Evolutionary conservation across 1,140 invertebrate species (phyloP), one percentile per base, ranked within the genome.

Genomic region (Melipona quadrifasciata): DNA sequence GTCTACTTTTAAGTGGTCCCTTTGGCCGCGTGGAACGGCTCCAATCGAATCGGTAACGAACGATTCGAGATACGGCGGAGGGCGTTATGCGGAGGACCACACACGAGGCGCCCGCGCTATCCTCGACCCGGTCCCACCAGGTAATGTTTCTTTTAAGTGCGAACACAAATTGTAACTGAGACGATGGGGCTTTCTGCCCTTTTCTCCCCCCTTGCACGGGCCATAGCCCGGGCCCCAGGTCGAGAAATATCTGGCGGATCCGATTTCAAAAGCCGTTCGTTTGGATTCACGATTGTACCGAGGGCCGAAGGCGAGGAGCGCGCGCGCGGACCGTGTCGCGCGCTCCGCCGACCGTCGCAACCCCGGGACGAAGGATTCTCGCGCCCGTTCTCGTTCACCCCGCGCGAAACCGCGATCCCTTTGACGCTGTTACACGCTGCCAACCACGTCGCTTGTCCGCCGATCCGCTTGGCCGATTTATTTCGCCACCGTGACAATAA

Each of bases 81-180:
- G 87, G 89, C 86, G 84, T 88, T 90, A 90, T 90, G 86, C 86
- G 16, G 12, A 80, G 90, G 93, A 94, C 93, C 93, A 94, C 93
- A 94, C 93, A 94, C 92, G 92, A 88, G 76, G 89, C 89, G 89
- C 87, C 87, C 90, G 86, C 90, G 87, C 89, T 92, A 91, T 93
- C 91, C 90, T 87, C 89, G 80, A 86, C 70, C 82, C 76, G 87
- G 89, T 87, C 92, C 91, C 91, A 91, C 90, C 81, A 90, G 92
- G 93, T 94, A 94, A 94, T 94, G 94, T 94, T 94, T 94, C 93
- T 94, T 94, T 94, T 94, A 93, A 94, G 94, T 94, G 94, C 93
- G 93, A 94, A 94, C 94, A 94, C 94, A 94, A 94, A 94, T 94
- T 94, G 94, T 94, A 94, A 94, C 94, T 94, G 94, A 94, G 93